Evolutionary conservation across 2,888 invertebrate genomes (phyloP).

Genomic region (Torymus auratus): DNA sequence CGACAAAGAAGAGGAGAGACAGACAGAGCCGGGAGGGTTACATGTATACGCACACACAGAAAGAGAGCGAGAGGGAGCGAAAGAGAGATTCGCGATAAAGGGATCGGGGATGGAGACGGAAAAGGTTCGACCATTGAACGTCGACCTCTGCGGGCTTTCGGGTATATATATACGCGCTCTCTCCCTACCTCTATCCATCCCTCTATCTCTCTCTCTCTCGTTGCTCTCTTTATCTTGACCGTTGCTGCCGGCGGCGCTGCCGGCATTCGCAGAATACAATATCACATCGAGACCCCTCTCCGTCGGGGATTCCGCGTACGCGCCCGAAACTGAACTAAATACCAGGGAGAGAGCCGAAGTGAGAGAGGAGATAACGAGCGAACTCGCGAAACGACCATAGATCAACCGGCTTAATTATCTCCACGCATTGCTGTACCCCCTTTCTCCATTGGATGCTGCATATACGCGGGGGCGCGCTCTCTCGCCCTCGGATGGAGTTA

Average conservation of each 20-base stretch:
- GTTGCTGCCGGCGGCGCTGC: constrained; percentile 46
- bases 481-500: constrained; percentile 14
- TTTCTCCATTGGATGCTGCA: constrained; percentile 22
- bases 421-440: constrained; percentile 70
- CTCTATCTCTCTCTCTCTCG: constrained; percentile 49
- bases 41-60: not conserved
- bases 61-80: constrained; percentile 39
- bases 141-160: constrained; percentile 75
- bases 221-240: constrained; percentile 58
- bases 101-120: constrained; percentile 72
- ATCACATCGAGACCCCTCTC: constrained; percentile 10
- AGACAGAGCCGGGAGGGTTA: not conserved
- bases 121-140: constrained; percentile 75
- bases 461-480: constrained; percentile 10
- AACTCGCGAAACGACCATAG: constrained; percentile 77
- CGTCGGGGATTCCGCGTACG: constrained; percentile 55
- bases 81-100: constrained; percentile 65
- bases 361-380: constrained; percentile 75
- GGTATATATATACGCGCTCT: constrained; percentile 25
- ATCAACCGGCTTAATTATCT: constrained; percentile 77
- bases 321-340: constrained; percentile 61
- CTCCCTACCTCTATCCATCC: constrained; percentile 28
- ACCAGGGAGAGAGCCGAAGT: constrained; percentile 60
- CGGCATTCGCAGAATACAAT: constrained; percentile 39
- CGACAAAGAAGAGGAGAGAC: constrained; percentile 21